Evolutionary conservation across 2,797 vertebrate species (phyloP).

Genomic region (Eulemur rubriventer): DNA sequence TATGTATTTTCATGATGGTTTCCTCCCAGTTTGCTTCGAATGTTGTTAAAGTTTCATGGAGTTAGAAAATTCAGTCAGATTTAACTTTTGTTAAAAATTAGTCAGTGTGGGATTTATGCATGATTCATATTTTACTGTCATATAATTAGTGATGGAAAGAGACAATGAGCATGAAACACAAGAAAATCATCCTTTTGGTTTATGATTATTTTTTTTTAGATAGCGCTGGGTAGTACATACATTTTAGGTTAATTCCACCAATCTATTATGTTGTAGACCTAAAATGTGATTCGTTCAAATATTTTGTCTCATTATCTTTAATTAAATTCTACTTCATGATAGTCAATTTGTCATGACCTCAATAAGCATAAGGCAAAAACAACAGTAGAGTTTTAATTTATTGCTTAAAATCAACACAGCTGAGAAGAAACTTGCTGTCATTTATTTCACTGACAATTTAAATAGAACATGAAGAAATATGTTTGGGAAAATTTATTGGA

Average conservation of each 20-base stretch:
- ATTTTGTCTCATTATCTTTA: conserved; percentile 48
- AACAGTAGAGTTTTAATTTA: conserved; percentile 31
- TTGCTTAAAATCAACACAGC: conserved; percentile 1
- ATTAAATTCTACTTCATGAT: conserved; percentile 52
- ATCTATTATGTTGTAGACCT: not conserved
- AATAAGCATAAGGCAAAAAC: conserved; percentile 18
- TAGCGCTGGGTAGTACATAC: not conserved
- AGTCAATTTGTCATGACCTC: conserved; percentile 37
- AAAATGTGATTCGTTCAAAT: conserved; percentile 47
- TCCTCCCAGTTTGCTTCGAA: not conserved
- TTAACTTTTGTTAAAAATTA: not conserved
- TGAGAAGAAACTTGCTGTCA: not conserved
- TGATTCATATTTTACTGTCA: not conserved
- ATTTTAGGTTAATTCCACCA: conserved; percentile 16
- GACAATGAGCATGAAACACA: not conserved
- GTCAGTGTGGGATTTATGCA: not conserved
- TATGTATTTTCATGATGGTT: conserved; percentile 1
- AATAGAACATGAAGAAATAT: conserved; percentile 13
- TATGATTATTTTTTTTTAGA: not conserved
- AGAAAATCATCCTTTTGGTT: not conserved
- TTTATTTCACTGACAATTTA: conserved; percentile 44
- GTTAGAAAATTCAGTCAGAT: not conserved
- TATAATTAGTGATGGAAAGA: not conserved
- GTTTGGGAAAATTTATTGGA: not conserved
- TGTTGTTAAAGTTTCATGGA: not conserved